Evolutionary conservation across 2,113 vertebrate species (phyloP).

Genomic region (Anas platyrhynchos): DNA sequence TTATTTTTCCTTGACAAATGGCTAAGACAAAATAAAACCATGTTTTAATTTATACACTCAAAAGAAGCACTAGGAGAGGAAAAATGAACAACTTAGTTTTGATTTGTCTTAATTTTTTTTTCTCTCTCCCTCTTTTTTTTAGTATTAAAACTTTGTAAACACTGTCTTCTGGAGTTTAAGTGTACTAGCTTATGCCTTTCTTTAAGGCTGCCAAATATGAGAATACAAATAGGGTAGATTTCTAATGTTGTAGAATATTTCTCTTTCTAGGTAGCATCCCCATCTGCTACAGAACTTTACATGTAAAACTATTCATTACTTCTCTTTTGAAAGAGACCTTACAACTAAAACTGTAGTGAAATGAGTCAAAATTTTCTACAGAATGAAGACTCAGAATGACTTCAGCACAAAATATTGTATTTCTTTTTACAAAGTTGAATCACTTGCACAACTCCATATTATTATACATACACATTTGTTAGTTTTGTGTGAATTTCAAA

Average conservation of each 20-base stretch:
- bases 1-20: not conserved
- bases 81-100: not conserved
- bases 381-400: not conserved
- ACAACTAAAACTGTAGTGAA: not conserved
- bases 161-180: not conserved
- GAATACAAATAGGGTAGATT: not conserved
- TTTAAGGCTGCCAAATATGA: not conserved
- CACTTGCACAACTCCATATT: not conserved
- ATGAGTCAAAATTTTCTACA: not conserved
- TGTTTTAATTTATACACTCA: not conserved
- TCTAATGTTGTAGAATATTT: not conserved
- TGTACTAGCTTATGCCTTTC: not conserved
- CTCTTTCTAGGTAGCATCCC: not conserved
- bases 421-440: not conserved
- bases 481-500: not conserved
- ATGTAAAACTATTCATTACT: not conserved
- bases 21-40: not conserved
- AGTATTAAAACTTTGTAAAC: not conserved
- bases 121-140: not conserved
- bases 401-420: not conserved
- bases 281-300: not conserved
- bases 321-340: not conserved
- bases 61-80: not conserved
- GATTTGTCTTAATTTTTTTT: not conserved
- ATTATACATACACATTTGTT: not conserved